Evolutionary conservation across 2,113 vertebrate genomes (phyloP).

Genomic region (Pao palembangensis): DNA sequence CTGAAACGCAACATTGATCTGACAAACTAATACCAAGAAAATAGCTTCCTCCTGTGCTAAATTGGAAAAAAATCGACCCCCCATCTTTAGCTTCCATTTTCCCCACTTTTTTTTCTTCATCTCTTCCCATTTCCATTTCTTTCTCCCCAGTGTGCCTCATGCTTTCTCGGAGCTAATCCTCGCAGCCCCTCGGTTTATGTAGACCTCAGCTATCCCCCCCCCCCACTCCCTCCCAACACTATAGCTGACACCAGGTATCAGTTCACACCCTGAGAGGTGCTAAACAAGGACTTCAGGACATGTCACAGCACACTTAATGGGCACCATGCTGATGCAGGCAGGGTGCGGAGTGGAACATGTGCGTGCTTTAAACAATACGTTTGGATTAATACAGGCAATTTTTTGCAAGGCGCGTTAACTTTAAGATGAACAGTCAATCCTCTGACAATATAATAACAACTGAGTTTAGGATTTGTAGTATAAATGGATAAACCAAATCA

Average conservation of each 20-base stretch:
- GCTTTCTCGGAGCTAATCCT: conserved; percentile 42
- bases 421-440: not conserved
- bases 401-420: too few relatives aligned
- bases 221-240: conserved; percentile 73
- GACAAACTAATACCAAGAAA: conserved; percentile 46
- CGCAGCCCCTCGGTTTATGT: conserved; percentile 31
- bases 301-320: conserved; percentile 90
- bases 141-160: conserved; percentile 25
- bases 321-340: conserved; percentile 74
- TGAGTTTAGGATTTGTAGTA: conserved; percentile 4
- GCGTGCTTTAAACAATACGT: not conserved
- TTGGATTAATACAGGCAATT: too few relatives aligned
- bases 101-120: conserved; percentile 9
- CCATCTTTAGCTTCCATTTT: conserved; percentile 3
- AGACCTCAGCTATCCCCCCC: conserved; percentile 44
- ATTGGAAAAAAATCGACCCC: conserved; percentile 41
- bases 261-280: conserved; percentile 91
- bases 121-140: conserved; percentile 25
- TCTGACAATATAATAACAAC: not conserved
- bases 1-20: conserved; percentile 49
- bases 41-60: conserved; percentile 42
- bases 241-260: conserved; percentile 86
- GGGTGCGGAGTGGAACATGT: conserved; percentile 63
- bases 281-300: conserved; percentile 90
- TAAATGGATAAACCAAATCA: conserved; percentile 12